Evolutionary conservation across 2,113 vertebrate genomes (phyloP).

Genomic region (Helogale parvula): DNA sequence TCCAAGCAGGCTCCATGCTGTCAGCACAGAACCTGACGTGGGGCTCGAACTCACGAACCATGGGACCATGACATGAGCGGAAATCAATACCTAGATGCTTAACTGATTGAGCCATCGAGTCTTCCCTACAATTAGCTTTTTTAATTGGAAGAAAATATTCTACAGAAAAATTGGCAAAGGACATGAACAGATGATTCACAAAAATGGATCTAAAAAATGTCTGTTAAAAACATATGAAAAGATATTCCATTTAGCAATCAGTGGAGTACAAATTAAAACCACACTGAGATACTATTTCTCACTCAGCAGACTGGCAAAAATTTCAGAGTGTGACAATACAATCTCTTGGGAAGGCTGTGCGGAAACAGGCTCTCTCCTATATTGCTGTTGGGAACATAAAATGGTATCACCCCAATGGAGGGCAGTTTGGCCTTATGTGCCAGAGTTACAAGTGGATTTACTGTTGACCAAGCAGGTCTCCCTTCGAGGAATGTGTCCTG

Average conservation of each 20-base stretch:
- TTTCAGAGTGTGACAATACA: not conserved
- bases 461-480: not conserved
- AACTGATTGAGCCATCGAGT: too few species aligned
- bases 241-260: not conserved
- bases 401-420: too few species aligned
- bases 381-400: not conserved
- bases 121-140: not conserved
- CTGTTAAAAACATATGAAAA: conserved; percentile 42
- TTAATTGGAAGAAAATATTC: not conserved
- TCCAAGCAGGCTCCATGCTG: too few species aligned
- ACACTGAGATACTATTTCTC: not conserved
- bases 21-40: too few species aligned
- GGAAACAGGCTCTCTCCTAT: not conserved
- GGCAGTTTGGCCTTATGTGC: not conserved
- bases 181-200: conserved; percentile 17
- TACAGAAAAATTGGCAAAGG: not conserved
- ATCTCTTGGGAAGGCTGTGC: not conserved
- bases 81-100: too few species aligned
- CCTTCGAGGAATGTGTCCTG: not conserved
- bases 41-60: too few species aligned
- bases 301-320: not conserved
- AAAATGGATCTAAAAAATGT: conserved; percentile 45
- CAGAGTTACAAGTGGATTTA: not conserved
- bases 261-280: not conserved
- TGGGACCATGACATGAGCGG: too few species aligned